Evolutionary conservation across 1,140 invertebrate species (phyloP).

Genomic region (Zaprionus kolodkinae): DNA sequence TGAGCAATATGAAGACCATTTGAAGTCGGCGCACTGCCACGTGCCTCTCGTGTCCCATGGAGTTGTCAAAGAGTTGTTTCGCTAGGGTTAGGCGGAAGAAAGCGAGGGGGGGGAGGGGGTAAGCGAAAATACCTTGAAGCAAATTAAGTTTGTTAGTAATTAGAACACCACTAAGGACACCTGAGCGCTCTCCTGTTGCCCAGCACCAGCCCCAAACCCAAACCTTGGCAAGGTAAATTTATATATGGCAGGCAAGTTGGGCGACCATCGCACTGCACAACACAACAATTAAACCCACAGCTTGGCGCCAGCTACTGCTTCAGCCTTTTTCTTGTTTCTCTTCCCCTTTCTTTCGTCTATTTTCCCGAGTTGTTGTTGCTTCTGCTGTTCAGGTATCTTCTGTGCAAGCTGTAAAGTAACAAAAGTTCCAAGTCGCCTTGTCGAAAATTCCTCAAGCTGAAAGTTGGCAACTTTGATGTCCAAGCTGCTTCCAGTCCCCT

Average conservation of each 20-base stretch:
- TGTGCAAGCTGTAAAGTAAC: slow-evolving; percentile 59
- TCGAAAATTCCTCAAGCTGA: slow-evolving; percentile 82
- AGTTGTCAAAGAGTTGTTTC: slow-evolving; percentile 16
- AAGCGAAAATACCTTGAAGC: slow-evolving; percentile 77
- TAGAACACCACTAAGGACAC: slow-evolving; percentile 82
- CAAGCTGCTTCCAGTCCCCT: slow-evolving; percentile 36
- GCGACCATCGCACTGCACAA: slow-evolving; percentile 47
- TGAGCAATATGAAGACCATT: neutral
- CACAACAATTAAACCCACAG: slow-evolving; percentile 72
- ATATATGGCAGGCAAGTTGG: slow-evolving; percentile 39
- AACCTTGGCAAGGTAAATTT: slow-evolving; percentile 39
- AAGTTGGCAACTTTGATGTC: slow-evolving; percentile 80
- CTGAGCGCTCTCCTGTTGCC: slow-evolving; percentile 60
- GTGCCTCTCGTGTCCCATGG: slow-evolving; percentile 2
- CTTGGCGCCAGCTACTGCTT: slow-evolving; percentile 31
- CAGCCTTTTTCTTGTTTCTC: slow-evolving; percentile 15
- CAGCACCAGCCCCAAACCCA: slow-evolving; percentile 5
- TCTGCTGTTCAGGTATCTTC: slow-evolving; percentile 46
- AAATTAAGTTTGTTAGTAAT: slow-evolving; percentile 83
- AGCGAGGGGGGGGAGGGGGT: no score
- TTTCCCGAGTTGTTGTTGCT: slow-evolving; percentile 5
- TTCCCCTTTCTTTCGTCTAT: slow-evolving; percentile 13
- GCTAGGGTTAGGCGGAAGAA: slow-evolving; percentile 15
- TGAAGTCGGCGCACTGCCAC: neutral
- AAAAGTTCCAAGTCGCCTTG: slow-evolving; percentile 76